Base-by-base conservation (phyloP, 2,113 vertebrate species). In the Alethe diademata region DNA sequence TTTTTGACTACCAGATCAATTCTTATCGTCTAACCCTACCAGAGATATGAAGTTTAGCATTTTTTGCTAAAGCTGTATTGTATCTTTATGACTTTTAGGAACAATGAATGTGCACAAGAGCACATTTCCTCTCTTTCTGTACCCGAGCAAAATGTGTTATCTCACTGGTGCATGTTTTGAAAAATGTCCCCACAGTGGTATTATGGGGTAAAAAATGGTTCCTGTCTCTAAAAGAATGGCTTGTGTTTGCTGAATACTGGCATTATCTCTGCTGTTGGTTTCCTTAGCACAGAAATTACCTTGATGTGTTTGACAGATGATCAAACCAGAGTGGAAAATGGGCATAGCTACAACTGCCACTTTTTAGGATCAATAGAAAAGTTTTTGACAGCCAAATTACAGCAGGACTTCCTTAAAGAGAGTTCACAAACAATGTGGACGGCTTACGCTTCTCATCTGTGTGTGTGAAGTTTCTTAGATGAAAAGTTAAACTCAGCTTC, bases 261-360 rank as follows among this genome's bases (percentile, higher is more conserved):
- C 96, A 95, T 74, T 91, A 28, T 78, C 76, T 51, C 90, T 31
- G 3, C 78, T 94, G 31, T 60, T 71, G 61, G 69, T 97, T 97
- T 97, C 89, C 95, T 95, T 88, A 71, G 76, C 62, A 86, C 60
- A 97, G 95, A 90, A 90, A 86, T 95, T 89, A 86, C 73, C 86
- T 80, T 56, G 47, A 90, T 95, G 89, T 45, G 12, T 84, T 96
- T 92, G 83, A 95, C 94, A 92, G 94, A 96, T 95, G 96, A 95
- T 93, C 94, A 97, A 90, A 95, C 67, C 74, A 75, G 84, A 96
- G 78, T 66, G 95, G 96, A 97, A 98, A 98, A 93, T 65, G 94
- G 97, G 93, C 97, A 91, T 57, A 18, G 43, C 40, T 82, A 91
- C 86, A 96, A 35, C 36, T 78, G 71, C 43, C 66, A 31, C 62